These are phyloP conservation scores for Chaetodon auriga DNA, from an alignment of 2,113 vertebrate genomes.

Conservation along the genomic window DNA sequence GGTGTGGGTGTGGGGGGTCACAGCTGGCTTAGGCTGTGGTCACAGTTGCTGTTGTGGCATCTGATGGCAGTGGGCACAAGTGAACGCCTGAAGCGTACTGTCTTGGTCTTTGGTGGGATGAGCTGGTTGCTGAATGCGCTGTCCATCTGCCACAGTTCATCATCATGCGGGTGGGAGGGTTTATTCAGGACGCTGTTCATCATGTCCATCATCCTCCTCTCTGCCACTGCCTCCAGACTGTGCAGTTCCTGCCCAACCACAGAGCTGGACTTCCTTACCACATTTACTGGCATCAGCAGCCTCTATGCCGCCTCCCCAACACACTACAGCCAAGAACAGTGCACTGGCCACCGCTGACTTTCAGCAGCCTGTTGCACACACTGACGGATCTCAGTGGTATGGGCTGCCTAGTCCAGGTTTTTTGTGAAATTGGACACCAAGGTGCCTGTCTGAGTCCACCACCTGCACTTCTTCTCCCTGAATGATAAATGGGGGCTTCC, in stretches of 20 bases:
- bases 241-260: conserved; percentile 42
- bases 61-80: conserved; percentile 42
- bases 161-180: conserved; percentile 44
- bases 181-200: conserved; percentile 34
- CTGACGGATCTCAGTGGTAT: not conserved
- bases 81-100: conserved; percentile 30
- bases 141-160: conserved; percentile 63
- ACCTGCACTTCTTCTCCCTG: not conserved
- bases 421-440: not conserved
- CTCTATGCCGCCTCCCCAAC: conserved; percentile 8
- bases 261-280: conserved; percentile 12
- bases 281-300: conserved; percentile 23
- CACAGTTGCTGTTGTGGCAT: conserved; percentile 34
- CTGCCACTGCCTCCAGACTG: conserved; percentile 35
- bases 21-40: conserved; percentile 54
- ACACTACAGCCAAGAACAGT: conserved; percentile 34
- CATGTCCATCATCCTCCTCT: conserved; percentile 43
- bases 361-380: conserved; percentile 5
- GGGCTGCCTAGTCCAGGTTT: not conserved
- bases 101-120: conserved; percentile 49
- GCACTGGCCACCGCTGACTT: not conserved
- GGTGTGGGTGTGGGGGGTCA: conserved; percentile 18
- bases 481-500: not conserved
- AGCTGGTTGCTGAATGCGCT: conserved; percentile 41
- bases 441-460: not conserved